Evolutionary conservation across 2,113 vertebrate species (phyloP).

Genomic region (Bothrops jararaca): DNA sequence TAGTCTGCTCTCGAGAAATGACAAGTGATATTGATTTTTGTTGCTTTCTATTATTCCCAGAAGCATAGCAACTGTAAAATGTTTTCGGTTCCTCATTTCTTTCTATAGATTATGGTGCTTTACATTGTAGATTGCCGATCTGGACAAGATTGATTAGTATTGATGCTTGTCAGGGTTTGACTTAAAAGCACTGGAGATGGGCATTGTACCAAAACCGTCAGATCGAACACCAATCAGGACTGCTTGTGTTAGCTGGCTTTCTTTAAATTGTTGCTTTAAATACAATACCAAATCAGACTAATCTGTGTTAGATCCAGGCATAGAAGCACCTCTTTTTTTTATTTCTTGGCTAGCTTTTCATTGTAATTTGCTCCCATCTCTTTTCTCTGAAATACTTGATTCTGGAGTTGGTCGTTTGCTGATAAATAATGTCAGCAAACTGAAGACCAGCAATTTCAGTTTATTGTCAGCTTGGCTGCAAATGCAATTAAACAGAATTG

Average conservation of each 20-base stretch:
- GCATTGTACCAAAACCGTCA: conserved; percentile 24
- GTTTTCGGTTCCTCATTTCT: conserved; percentile 50
- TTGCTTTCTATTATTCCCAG: conserved; percentile 41
- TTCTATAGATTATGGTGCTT: conserved; percentile 45
- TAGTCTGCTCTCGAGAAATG: conserved; percentile 47
- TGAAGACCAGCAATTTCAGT: neutral
- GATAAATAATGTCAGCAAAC: neutral
- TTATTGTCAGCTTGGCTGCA: neutral
- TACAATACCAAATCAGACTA: neutral
- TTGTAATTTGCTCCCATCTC: neutral
- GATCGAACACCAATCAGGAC: conserved; percentile 5
- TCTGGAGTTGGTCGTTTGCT: neutral
- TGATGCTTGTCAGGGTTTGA: conserved; percentile 33
- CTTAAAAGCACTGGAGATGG: conserved; percentile 34
- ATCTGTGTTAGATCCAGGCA: neutral
- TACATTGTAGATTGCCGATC: conserved; percentile 25
- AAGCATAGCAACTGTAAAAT: conserved; percentile 55
- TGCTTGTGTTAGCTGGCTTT: conserved; percentile 12
- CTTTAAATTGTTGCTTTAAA: conserved; percentile 11
- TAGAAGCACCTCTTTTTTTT: neutral
- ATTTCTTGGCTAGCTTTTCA: neutral
- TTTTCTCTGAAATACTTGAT: neutral
- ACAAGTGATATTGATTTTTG: conserved; percentile 55
- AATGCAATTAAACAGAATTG: neutral
- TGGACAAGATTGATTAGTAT: conserved; percentile 22